Percentiles rank a stretch among this genome's conserved stretches.
These are phyloP conservation scores for Trachelus tabidus DNA, from an alignment of 2,888 invertebrate genomes.

Conservation along the genomic window DNA sequence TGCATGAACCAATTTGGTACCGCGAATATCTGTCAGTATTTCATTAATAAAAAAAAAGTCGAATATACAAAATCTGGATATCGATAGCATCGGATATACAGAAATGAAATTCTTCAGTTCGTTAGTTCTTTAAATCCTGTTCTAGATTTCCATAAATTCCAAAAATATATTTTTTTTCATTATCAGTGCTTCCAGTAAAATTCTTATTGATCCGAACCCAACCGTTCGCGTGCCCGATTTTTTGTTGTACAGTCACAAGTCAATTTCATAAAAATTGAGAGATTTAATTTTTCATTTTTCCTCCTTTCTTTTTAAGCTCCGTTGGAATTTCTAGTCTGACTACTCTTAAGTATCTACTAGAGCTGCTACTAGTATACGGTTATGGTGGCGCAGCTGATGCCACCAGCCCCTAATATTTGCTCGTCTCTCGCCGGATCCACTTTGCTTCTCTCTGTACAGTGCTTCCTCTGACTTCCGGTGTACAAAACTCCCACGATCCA, in stretches of 20 bases:
- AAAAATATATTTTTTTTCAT: neutral
- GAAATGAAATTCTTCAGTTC: neutral
- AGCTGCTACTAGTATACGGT: slow-evolving; percentile 3
- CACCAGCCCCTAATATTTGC: slow-evolving; percentile 40
- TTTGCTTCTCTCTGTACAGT: slow-evolving; percentile 12
- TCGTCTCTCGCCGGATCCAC: slow-evolving; percentile 38
- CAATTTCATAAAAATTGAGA: slow-evolving; percentile 32
- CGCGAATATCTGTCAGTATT: neutral
- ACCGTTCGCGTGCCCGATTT: neutral
- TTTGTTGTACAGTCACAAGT: slow-evolving; percentile 1
- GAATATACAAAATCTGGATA: neutral
- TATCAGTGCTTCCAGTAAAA: neutral
- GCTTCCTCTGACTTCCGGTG: slow-evolving; percentile 17
- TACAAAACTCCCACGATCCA: slow-evolving; percentile 29
- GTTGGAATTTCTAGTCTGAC: neutral
- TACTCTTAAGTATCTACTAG: neutral
- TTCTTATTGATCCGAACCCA: neutral
- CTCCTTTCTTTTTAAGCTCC: neutral
- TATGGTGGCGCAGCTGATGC: slow-evolving; percentile 30
- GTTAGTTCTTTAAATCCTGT: neutral
- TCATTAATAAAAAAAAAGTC: neutral
- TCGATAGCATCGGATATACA: neutral
- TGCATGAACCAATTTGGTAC: neutral
- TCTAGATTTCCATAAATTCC: neutral
- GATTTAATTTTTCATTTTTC: neutral